Evolutionary conservation across 2,113 vertebrate species (phyloP), one percentile per base, ranked within the genome.

Genomic region (Mormyrus iriodes): DNA sequence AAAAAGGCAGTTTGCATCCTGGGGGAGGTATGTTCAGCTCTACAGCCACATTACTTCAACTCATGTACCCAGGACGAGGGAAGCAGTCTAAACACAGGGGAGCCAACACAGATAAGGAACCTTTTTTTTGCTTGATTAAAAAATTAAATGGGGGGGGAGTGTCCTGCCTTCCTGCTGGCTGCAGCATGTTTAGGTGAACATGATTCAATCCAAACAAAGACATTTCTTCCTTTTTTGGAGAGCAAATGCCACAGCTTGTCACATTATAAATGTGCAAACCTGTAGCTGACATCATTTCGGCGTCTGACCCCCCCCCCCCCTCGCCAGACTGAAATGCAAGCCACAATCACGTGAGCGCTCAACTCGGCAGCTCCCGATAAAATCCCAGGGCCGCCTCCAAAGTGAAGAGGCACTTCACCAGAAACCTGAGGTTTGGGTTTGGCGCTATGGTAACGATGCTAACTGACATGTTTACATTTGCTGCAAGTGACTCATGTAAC

Each of bases 201-300:
- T 17, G 31, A 39, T 55, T 86, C 49, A 53, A 27, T 86, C 49
- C n/a, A 53, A 86, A 90, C 86, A 52, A 48, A 91, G 90, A 84
- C 92, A 92, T 92, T 92, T 61, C 91, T 85, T 91, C 88, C 90
- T 87, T 89, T 19, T 19, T 13, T 52, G 88, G 90, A 42, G 42
- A 76, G 88, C 2, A 51, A 46, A 85, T 27, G 44, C 21, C 3
- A 24, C 21, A 4, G n/a, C 21, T 0, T 9, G n/a, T n/a, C n/a
- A n/a, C n/a, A n/a, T n/a, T n/a, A n/a, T n/a, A 24, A 49, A 17
- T 27, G 46, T 51, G 84, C 48, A 52, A 51, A 51, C 46, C 46
- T 51, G 84, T 15, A 31, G 10, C 46, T 31, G 84, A 35, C 21
- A 5, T 24, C 83, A 51, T 48, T 24, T 8, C 9, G 44, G 24